phyloP scores from a whole-genome alignment of 2,113 vertebrate genomes.

The Myiozetetes cayanensis region DNA sequence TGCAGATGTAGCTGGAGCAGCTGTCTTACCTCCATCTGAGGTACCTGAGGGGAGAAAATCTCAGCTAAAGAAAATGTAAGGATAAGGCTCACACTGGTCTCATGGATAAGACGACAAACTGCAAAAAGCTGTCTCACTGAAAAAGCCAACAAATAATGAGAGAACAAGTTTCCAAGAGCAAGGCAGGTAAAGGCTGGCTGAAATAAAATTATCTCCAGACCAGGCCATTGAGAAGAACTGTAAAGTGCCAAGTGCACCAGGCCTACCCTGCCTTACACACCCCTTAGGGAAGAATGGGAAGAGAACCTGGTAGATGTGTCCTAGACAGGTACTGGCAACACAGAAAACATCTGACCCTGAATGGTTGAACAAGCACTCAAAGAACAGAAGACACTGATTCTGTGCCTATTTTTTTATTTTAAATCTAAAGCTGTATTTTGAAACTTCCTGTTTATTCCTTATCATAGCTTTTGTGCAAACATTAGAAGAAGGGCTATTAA shows the following conservation, averaged over 20 bases:
- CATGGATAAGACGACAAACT: not conserved
- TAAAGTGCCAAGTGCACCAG: not conserved
- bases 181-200: not conserved
- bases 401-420: not conserved
- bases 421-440: not conserved
- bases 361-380: not conserved
- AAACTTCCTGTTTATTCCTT: not conserved
- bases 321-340: not conserved
- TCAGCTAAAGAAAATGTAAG: not conserved
- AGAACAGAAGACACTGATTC: not conserved
- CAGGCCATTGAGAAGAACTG: not conserved
- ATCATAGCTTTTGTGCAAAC: not conserved
- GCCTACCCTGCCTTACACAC: fast-evolving
- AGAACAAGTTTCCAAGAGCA: not conserved
- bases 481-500: not conserved
- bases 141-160: not conserved
- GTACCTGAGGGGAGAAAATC: not conserved
- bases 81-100: not conserved
- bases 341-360: not conserved
- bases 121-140: not conserved
- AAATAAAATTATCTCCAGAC: not conserved
- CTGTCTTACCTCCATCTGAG: not conserved
- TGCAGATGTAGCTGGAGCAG: not conserved
- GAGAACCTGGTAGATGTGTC: not conserved
- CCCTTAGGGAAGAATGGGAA: not conserved